phyloP scores from a whole-genome alignment of 1,140 invertebrate species.

The Bicyclus anynana region DNA sequence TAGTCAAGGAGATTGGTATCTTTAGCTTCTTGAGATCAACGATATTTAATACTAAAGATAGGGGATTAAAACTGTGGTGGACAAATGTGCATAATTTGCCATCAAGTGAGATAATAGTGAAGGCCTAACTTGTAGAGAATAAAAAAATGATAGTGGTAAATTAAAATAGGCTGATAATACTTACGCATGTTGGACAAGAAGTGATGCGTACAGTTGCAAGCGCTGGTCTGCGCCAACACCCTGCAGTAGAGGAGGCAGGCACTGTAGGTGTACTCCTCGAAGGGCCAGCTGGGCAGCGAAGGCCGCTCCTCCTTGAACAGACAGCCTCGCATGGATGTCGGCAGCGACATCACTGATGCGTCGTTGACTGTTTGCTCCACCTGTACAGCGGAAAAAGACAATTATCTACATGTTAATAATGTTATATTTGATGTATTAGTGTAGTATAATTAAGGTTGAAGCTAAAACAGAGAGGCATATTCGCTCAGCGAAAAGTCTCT shows the following conservation, averaged over 20 bases:
- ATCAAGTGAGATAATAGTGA: too few relatives aligned
- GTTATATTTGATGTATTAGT: too few relatives aligned
- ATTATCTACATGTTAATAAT: background rate
- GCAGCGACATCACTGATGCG: constrained; percentile 33
- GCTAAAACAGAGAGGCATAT: too few relatives aligned
- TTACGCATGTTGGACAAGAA: constrained; percentile 72
- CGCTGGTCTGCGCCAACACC: constrained; percentile 62
- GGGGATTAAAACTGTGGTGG: too few relatives aligned
- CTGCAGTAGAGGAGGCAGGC: constrained; percentile 77
- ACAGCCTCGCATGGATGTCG: constrained; percentile 39
- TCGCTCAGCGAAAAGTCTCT: too few relatives aligned
- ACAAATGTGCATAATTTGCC: too few relatives aligned
- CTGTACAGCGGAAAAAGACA: constrained; percentile 35
- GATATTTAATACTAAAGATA: too few relatives aligned
- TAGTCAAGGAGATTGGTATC: too few relatives aligned
- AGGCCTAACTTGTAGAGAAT: too few relatives aligned
- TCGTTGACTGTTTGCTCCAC: constrained; percentile 55
- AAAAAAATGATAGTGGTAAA: too few relatives aligned
- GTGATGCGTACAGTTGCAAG: constrained; percentile 79
- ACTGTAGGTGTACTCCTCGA: constrained; percentile 73
- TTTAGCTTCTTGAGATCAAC: too few relatives aligned
- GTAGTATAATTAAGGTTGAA: too few relatives aligned
- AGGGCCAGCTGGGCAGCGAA: constrained; percentile 47
- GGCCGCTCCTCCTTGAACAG: constrained; percentile 45
- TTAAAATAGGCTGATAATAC: background rate